Percentiles rank a stretch among this genome's conserved stretches.
Evolutionary conservation across 35 echinoderm and acorn worm genomes (phyloP).

Genomic region (Holothuria glaberrima): DNA sequence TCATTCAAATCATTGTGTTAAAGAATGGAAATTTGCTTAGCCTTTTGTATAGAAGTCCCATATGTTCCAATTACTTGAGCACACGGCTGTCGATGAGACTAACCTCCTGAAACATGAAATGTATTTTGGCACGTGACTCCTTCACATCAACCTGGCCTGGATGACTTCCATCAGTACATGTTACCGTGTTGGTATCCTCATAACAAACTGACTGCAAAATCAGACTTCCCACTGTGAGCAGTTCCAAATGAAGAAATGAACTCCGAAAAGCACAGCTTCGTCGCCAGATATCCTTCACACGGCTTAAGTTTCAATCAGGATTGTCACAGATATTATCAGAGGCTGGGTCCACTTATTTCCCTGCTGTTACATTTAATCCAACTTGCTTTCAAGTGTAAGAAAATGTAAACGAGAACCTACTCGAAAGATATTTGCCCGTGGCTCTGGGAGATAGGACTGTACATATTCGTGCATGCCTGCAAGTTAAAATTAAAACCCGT

Average conservation of each 20-base stretch:
- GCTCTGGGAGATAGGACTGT: not conserved
- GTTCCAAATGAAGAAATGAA: slow-evolving; percentile 27
- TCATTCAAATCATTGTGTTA: too few relatives aligned
- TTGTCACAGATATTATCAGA: slow-evolving; percentile 40
- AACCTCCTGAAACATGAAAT: too few relatives aligned
- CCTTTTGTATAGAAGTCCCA: too few relatives aligned
- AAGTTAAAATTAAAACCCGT: too few relatives aligned
- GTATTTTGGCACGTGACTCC: too few relatives aligned
- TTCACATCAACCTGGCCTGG: not conserved
- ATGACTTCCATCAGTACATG: slow-evolving; percentile 13
- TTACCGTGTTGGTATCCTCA: not conserved
- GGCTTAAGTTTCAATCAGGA: slow-evolving; percentile 34
- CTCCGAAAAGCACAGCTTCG: not conserved
- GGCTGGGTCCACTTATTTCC: not conserved
- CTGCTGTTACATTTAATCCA: slow-evolving; percentile 29
- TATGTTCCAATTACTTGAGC: too few relatives aligned
- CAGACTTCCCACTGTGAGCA: slow-evolving; percentile 12
- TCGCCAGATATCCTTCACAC: not conserved
- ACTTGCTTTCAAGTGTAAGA: slow-evolving; percentile 3
- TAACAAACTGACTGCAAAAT: not conserved
- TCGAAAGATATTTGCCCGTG: slow-evolving; percentile 10
- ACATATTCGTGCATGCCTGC: too few relatives aligned
- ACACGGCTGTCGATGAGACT: too few relatives aligned
- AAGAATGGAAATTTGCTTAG: too few relatives aligned
- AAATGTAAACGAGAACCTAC: slow-evolving; percentile 32